Base-by-base conservation (phyloP, 2,797 vertebrate species). In the Mico argentatus region DNA sequence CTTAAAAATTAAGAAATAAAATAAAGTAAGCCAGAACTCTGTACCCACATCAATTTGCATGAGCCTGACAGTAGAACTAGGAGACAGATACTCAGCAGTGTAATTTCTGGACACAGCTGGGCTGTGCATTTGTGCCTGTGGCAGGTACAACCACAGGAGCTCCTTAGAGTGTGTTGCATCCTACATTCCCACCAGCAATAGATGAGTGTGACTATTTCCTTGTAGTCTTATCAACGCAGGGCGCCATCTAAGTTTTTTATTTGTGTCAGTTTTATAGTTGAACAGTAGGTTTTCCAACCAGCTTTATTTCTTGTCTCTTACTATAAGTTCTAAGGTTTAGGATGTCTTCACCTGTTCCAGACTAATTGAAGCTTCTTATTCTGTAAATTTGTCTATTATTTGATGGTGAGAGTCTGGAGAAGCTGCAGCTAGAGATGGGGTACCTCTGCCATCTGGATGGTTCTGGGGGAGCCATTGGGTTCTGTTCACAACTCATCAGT, bases 401-500 rank as follows among this genome's bases (percentile, higher is more conserved):
- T 7, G 36, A 26, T 9, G 50, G 27, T 0, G 4, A 48, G 36
- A 11, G 7, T 26, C 20, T 12, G 24, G 55, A 30, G 57, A 30
- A 9, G 15, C 41, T 12, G 19, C 36, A 26, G 48, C 10, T 55
- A 20, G 11, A 27, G 33, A 7, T 30, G 17, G 27, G 33, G 14
- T 1, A 8, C 5, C 20, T 46, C 36, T 4, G 0, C 26, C 1
- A 2, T 73, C 7, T 26, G 36, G 30, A 46, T 7, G 59, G 36
- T 7, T 61, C 90, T 20, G 7, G 13, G 48, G 33, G 39, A 39
- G 27, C 0, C 0, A 7, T 1, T 4, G 5, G 24, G 50, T 50
- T 41, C 15, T 44, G 24, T 9, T 90, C 48, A 12, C 48, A 39
- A 50, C 48, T 57, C 39, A 6, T 17, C 41, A 2, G 15, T n/a